These are phyloP conservation scores for Pipistrellus kuhlii DNA, from an alignment of 2,797 vertebrate genomes.

Conservation along the genomic window DNA sequence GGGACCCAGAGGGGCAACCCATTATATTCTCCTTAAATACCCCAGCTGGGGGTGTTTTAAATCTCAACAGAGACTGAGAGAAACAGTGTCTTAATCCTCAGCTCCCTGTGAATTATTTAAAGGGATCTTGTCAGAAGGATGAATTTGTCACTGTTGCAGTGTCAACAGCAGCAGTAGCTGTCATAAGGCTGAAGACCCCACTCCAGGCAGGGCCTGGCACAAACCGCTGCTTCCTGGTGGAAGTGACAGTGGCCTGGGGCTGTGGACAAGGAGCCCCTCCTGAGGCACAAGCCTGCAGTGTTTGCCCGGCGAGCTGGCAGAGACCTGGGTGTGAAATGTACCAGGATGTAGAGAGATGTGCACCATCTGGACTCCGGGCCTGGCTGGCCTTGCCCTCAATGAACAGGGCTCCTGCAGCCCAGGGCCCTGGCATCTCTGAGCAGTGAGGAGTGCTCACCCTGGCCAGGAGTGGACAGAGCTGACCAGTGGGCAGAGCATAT, in stretches of 20 bases:
- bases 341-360: not conserved
- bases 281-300: constrained; percentile 7
- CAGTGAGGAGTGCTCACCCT: not conserved
- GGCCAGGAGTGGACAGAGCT: not conserved
- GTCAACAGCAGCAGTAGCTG: constrained; percentile 78
- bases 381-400: not conserved
- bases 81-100: constrained; percentile 84
- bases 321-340: not conserved
- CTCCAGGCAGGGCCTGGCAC: constrained; percentile 75
- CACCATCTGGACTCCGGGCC: not conserved
- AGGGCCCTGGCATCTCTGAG: not conserved
- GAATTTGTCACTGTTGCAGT: constrained; percentile 82
- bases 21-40: constrained; percentile 80
- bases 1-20: constrained; percentile 16
- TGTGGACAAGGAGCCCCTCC: not conserved
- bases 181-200: constrained; percentile 72
- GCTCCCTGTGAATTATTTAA: constrained; percentile 86
- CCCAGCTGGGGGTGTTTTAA: constrained; percentile 81
- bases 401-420: not conserved
- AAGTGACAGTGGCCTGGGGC: not conserved
- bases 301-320: not conserved
- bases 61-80: constrained; percentile 78
- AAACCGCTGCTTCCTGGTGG: not conserved
- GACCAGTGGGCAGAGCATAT: not conserved
- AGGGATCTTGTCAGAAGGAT: constrained; percentile 83